A percentile compares a stretch with the other conserved stretches of the same genome.
Conservation (phyloP, 2,797 vertebrate species). For the Heterohyrax brucei region DNA sequence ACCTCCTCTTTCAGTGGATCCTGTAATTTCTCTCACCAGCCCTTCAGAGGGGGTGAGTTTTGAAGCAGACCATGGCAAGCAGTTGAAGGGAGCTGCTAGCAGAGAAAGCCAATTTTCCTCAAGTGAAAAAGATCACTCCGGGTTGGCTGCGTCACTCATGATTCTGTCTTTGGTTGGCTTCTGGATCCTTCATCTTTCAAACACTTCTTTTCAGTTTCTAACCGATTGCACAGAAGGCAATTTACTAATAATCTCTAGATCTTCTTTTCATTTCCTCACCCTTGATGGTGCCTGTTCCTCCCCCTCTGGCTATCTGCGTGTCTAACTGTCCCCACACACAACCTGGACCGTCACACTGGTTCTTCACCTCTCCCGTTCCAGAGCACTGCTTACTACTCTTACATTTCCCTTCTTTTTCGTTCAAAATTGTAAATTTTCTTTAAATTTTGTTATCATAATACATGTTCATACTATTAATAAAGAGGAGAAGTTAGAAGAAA, state of each 20-base stretch:
- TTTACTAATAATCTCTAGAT: not conserved
- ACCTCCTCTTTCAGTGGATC: not conserved
- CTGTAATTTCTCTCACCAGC: constrained; percentile 44
- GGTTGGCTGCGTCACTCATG: not conserved
- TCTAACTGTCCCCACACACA: not conserved
- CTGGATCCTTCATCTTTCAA: not conserved
- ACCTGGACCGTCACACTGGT: no score
- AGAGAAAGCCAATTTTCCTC: constrained; percentile 17
- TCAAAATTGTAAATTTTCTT: constrained; percentile 51
- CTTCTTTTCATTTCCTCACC: not conserved
- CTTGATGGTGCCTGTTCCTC: not conserved
- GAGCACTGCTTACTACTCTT: not conserved
- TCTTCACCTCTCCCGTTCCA: not conserved
- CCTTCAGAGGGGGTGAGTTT: not conserved
- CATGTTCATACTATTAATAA: not conserved
- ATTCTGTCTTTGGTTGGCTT: not conserved
- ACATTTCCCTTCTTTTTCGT: not conserved
- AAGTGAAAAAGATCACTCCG: not conserved
- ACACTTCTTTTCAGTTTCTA: not conserved
- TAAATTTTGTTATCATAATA: constrained; percentile 12
- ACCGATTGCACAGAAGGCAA: not conserved
- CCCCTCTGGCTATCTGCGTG: not conserved
- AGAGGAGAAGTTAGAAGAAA: not conserved
- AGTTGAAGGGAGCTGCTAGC: not conserved
- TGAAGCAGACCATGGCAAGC: not conserved